phyloP scores from a whole-genome alignment of 2,797 vertebrate species.

The Enteromius paludinosus region DNA sequence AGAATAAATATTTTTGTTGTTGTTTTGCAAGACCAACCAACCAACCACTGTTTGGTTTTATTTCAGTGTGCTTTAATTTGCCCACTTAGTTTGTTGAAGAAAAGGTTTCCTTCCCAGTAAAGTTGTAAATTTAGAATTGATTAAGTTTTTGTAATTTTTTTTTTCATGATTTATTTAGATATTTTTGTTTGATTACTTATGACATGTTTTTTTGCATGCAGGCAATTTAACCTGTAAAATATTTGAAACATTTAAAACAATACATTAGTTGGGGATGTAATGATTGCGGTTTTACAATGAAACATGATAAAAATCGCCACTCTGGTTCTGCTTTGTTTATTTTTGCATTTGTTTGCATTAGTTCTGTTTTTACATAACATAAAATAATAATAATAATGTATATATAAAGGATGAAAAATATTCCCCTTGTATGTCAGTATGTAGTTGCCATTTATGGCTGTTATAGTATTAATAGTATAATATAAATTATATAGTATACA shows the following conservation, averaged over 20 bases:
- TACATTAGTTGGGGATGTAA: neutral
- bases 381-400: no score
- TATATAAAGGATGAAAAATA: no score
- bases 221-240: neutral
- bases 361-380: no score
- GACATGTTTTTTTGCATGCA: neutral
- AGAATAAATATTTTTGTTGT: neutral
- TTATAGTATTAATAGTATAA: neutral
- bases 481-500: no score
- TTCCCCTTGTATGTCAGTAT: neutral
- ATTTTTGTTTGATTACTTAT: neutral
- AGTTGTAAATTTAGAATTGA: neutral
- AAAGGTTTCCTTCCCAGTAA: neutral
- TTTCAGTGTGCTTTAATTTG: neutral
- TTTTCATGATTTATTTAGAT: neutral
- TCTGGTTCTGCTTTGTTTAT: no score
- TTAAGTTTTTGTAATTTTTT: neutral
- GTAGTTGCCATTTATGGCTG: neutral
- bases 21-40: neutral
- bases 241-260: neutral
- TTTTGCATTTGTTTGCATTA: neutral
- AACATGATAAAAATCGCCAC: no score
- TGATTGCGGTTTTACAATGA: no score
- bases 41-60: neutral
- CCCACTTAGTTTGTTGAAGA: neutral